Conservation (phyloP, 1,140 invertebrate species). For the Megathymus violae region DNA sequence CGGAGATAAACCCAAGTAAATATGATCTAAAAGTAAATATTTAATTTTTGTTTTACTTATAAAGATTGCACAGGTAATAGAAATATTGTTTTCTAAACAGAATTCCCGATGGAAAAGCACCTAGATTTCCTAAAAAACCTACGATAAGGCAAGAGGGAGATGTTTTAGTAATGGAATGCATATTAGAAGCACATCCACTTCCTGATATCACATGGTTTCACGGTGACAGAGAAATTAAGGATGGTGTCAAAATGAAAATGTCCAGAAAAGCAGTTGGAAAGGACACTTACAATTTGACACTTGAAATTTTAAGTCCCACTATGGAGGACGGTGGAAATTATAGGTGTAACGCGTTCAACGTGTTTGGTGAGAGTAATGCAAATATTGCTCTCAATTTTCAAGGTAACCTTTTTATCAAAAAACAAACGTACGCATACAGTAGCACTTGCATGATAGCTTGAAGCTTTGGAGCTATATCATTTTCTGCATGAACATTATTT, state of each 20-base stretch:
- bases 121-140: constrained; percentile 98
- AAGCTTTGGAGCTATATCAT: constrained; percentile 70
- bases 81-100: constrained; percentile 84
- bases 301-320: constrained; percentile 97
- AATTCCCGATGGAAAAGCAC: constrained; percentile 97
- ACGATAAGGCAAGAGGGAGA: constrained; percentile 98
- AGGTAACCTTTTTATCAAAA: constrained; percentile 86
- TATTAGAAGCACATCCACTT: constrained; percentile 96
- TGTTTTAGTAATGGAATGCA: constrained; percentile 96
- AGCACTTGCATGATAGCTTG: constrained; percentile 72
- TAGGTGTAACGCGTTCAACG: constrained; percentile 99
- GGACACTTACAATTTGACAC: constrained; percentile 94
- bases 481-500: constrained; percentile 28
- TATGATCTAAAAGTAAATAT: constrained; percentile 36
- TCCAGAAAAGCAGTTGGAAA: constrained; percentile 92
- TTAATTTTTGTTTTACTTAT: constrained; percentile 14
- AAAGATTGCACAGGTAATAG: constrained; percentile 35
- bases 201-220: constrained; percentile 98
- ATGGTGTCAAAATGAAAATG: constrained; percentile 93
- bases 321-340: constrained; percentile 98
- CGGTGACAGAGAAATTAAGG: constrained; percentile 91
- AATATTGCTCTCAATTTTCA: constrained; percentile 99
- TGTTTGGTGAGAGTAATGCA: constrained; percentile 99
- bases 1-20: constrained; percentile 94
- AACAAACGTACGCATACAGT: constrained; percentile 79